Evolutionary conservation across 2,888 invertebrate species (phyloP).

Genomic region (Catonia carolina): DNA sequence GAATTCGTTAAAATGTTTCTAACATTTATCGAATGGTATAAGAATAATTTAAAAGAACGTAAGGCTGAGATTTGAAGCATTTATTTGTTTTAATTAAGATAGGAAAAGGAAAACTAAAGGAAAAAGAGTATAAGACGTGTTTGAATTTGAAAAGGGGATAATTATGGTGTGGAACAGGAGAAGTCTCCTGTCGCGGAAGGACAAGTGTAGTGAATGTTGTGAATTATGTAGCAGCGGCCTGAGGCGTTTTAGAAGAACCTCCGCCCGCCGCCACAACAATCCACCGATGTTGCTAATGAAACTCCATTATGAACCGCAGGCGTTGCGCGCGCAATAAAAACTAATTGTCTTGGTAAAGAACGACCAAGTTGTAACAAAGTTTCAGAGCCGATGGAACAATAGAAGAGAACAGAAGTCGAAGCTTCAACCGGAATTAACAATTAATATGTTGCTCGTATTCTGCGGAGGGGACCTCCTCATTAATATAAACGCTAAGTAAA

Average conservation of each 20-base stretch:
- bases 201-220: slow-evolving; percentile 3
- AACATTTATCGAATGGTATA: too few species aligned
- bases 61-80: too few species aligned
- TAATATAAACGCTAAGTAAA: slow-evolving; percentile 15
- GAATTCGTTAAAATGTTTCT: too few species aligned
- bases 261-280: neutral
- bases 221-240: slow-evolving; percentile 9
- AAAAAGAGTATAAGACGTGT: too few species aligned
- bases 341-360: slow-evolving; percentile 27
- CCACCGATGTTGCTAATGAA: neutral
- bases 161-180: neutral
- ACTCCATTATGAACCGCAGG: slow-evolving; percentile 15
- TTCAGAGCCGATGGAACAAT: too few species aligned
- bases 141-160: too few species aligned
- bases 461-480: slow-evolving; percentile 1
- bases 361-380: slow-evolving; percentile 21
- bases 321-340: slow-evolving; percentile 24
- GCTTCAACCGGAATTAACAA: slow-evolving; percentile 10
- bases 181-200: neutral
- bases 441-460: slow-evolving; percentile 3
- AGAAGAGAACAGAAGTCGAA: slow-evolving; percentile 1
- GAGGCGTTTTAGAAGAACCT: neutral
- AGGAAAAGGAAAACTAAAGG: too few species aligned
- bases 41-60: too few species aligned
- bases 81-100: too few species aligned